Evolutionary conservation across 2,113 vertebrate species (phyloP), one percentile per base, ranked within the genome.

Genomic region (Perca schrenkii): DNA sequence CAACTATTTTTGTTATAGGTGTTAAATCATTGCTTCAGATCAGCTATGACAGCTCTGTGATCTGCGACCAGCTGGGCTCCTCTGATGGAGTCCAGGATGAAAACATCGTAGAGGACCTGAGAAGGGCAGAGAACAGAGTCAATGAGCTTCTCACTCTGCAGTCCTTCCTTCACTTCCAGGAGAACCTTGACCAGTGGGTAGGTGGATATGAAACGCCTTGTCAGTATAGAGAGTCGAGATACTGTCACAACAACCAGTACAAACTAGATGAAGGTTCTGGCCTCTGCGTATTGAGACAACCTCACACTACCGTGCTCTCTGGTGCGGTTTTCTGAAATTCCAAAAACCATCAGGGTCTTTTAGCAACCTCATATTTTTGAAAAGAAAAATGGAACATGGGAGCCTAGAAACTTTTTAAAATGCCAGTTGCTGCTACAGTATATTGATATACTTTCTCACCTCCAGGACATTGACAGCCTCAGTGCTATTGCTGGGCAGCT

Each of bases 91-190:
- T 91, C 25, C 86, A 86, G 14, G 93, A 95, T 53, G 86, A 73
- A 34, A 95, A 94, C 36, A 66, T 95, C 5, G 28, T 78, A 49
- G 89, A 92, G 43, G 94, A 86, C 74, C 85, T 96, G 82, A 87
- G 89, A 31, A 80, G 92, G 47, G 90, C 95, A 0, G 96, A 96
- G 85, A 93, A 93, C 74, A 91, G 91, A 46, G 83, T 94, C 79
- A 95, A 92, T n/a, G 80, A 94, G 17, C 88, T 96, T 3, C 90
- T 96, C 21, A 75, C 82, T 0, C 83, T 94, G 60, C 71, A 67
- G 70, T 54, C 91, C 62, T 95, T 88, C 70, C 62, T 91, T 0
- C 52, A 80, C 10, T 67, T 79, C 22, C 92, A 94, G 92, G 93
- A 95, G 16, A 66, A 61, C 54, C 31, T 62, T 2, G 62, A 43